phyloP scores from a whole-genome alignment of 2,888 invertebrate genomes.

The Drosophila atripex region DNA sequence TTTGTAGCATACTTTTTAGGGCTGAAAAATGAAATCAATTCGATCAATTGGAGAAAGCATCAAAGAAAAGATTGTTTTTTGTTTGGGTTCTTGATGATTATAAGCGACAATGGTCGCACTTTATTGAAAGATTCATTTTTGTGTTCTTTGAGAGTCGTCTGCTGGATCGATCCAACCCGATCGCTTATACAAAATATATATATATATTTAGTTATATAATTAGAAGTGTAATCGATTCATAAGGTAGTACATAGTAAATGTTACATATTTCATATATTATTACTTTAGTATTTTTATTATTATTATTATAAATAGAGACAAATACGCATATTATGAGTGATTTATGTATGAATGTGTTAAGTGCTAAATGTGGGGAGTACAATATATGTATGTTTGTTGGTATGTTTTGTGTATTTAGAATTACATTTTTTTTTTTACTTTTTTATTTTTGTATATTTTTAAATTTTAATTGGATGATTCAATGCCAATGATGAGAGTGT shows the following conservation, averaged over 20 bases:
- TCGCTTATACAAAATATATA: slow-evolving; percentile 65
- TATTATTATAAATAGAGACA: slow-evolving; percentile 75
- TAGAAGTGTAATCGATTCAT: slow-evolving; percentile 69
- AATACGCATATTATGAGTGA: slow-evolving; percentile 68
- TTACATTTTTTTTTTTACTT: slow-evolving; percentile 48
- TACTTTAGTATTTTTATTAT: slow-evolving; percentile 51
- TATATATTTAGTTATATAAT: slow-evolving; percentile 49
- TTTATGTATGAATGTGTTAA: slow-evolving; percentile 53
- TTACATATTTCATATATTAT: slow-evolving; percentile 52
- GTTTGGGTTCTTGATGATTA: slow-evolving; percentile 76
- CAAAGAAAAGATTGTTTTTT: background rate
- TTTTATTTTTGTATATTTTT: slow-evolving; percentile 42
- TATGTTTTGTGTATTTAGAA: slow-evolving; percentile 42
- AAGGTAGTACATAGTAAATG: slow-evolving; percentile 72
- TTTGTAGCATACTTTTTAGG: slow-evolving; percentile 2
- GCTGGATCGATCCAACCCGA: slow-evolving; percentile 48
- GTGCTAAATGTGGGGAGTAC: slow-evolving; percentile 69
- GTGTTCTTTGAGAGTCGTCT: slow-evolving; percentile 75
- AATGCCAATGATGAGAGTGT: slow-evolving; percentile 71
- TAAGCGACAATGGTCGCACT: slow-evolving; percentile 80
- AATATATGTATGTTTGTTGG: slow-evolving; percentile 50
- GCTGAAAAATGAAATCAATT: background rate
- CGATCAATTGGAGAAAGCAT: slow-evolving; percentile 17
- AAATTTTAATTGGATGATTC: slow-evolving; percentile 28
- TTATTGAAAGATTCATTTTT: slow-evolving; percentile 77